A percentile compares a stretch with the other conserved stretches of the same genome.
Evolutionary conservation across 2,888 invertebrate species (phyloP).

Genomic region (Hirtodrosophila confusa): DNA sequence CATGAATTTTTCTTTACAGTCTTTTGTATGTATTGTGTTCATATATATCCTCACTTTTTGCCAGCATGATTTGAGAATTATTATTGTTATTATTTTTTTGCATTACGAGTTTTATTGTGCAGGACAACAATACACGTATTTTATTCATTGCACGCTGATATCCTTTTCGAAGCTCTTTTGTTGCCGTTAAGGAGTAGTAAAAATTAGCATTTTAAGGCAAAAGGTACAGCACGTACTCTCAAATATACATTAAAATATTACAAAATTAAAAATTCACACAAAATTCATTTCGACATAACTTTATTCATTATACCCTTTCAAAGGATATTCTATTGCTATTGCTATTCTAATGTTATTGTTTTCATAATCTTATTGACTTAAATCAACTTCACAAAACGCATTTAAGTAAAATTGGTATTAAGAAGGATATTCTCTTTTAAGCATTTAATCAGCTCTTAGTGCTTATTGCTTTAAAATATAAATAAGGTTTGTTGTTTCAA

Average conservation of each 20-base stretch:
- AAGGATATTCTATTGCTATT: too few species aligned
- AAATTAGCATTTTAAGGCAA: constrained; percentile 27
- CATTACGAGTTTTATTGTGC: constrained; percentile 61
- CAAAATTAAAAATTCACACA: neutral
- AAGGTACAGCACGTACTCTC: constrained; percentile 7
- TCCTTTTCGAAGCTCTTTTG: constrained; percentile 25
- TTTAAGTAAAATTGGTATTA: too few species aligned
- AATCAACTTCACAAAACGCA: too few species aligned
- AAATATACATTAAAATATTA: constrained; percentile 4
- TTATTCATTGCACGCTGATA: constrained; percentile 38
- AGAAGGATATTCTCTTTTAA: too few species aligned
- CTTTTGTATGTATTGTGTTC: constrained; percentile 34
- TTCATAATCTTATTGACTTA: too few species aligned
- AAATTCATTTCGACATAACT: too few species aligned
- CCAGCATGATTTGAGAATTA: constrained; percentile 43
- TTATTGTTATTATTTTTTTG: constrained; percentile 42
- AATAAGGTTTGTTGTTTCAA: too few species aligned
- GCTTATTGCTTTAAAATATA: too few species aligned
- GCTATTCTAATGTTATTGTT: too few species aligned
- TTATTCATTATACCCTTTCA: too few species aligned
- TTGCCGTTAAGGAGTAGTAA: constrained; percentile 6
- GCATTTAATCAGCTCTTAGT: too few species aligned
- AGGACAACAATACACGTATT: constrained; percentile 50
- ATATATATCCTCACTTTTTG: constrained; percentile 34
- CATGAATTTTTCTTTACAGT: constrained; percentile 71